These are phyloP conservation scores for Eupithecia centaureata DNA, from an alignment of 2,888 invertebrate species.

Conservation along the genomic window DNA sequence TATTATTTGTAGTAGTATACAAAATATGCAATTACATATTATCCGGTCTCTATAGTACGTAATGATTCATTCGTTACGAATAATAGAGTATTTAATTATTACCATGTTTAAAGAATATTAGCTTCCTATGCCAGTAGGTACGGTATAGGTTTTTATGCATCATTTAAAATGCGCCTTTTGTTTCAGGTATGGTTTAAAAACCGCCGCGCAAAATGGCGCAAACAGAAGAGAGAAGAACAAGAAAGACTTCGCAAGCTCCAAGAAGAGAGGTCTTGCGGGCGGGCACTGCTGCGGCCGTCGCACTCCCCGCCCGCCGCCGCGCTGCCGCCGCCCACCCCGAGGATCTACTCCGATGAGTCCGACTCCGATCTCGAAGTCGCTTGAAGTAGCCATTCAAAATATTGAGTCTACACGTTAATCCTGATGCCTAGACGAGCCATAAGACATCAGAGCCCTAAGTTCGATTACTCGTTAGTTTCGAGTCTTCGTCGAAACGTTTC, in stretches of 20 bases:
- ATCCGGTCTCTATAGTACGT: no score
- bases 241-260: conserved; percentile 92
- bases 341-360: conserved; percentile 87
- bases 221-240: conserved; percentile 95
- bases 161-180: conserved; percentile 36
- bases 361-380: conserved; percentile 93
- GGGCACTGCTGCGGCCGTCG: conserved; percentile 63
- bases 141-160: background rate
- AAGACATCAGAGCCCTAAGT: background rate
- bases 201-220: conserved; percentile 97
- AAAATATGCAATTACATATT: no score
- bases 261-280: conserved; percentile 87
- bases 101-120: background rate
- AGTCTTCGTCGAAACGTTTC: background rate
- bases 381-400: conserved; percentile 65
- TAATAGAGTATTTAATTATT: background rate
- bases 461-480: background rate
- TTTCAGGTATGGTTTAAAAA: conserved; percentile 98
- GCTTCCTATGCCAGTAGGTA: background rate
- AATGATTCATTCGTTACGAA: no score
- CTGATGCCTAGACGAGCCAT: background rate
- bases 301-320: conserved; percentile 54
- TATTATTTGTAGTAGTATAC: no score
- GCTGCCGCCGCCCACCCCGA: conserved; percentile 63
- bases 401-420: background rate